A percentile compares a stretch with the other conserved stretches of the same genome.
phyloP scores from a whole-genome alignment of 2,888 invertebrate genomes.

The Chorisops tibialis region DNA sequence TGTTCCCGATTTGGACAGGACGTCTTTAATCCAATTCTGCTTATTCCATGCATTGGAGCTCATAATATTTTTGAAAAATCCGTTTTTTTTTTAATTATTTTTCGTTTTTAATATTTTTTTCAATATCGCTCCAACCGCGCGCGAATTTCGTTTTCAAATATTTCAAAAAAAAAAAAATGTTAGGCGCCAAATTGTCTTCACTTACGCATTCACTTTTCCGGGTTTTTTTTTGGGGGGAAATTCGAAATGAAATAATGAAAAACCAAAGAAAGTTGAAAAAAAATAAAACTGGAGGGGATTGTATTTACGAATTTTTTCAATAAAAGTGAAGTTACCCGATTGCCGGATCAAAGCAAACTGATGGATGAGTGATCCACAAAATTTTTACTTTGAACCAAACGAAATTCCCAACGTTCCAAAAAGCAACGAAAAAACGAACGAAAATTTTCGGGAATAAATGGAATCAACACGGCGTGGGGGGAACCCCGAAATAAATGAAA shows the following conservation, averaged over 20 bases:
- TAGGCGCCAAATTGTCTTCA: no score
- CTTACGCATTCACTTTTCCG: no score
- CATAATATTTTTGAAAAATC: constrained; percentile 12
- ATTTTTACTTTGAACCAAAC: constrained; percentile 31
- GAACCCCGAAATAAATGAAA: no score
- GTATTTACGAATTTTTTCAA: not conserved
- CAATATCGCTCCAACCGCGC: not conserved
- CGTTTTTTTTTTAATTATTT: constrained; percentile 13
- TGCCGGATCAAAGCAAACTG: constrained; percentile 44
- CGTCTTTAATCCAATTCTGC: constrained; percentile 56
- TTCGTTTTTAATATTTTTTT: not conserved
- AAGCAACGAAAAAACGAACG: no score
- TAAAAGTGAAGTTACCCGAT: constrained; percentile 33
- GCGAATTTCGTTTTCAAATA: no score
- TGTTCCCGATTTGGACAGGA: constrained; percentile 52
- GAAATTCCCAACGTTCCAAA: not conserved
- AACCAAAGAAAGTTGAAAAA: not conserved
- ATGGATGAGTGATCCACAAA: constrained; percentile 44
- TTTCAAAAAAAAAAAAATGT: no score
- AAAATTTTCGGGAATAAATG: no score
- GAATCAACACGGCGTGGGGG: no score
- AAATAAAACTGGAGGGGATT: constrained; percentile 13
- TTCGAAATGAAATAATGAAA: not conserved
- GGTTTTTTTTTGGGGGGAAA: not conserved
- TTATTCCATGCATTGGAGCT: constrained; percentile 46